These are phyloP conservation scores for Gonioctena quinquepunctata DNA, from an alignment of 1,140 invertebrate genomes.

Conservation along the genomic window DNA sequence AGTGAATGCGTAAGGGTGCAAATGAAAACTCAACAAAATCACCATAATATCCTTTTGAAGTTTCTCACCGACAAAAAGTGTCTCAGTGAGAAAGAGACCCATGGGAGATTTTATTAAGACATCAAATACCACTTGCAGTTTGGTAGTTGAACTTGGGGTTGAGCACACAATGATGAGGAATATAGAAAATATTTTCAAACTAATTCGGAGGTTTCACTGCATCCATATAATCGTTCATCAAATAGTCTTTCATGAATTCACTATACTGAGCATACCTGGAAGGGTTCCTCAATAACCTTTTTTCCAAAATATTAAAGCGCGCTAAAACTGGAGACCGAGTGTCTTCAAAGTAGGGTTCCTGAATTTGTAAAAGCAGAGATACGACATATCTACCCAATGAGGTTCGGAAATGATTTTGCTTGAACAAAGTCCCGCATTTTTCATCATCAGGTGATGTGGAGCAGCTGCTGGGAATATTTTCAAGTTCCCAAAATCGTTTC, in stretches of 20 bases:
- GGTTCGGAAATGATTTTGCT: neutral
- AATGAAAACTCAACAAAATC: conserved; percentile 6
- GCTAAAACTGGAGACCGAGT: neutral
- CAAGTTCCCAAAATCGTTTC: neutral
- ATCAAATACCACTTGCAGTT: conserved; percentile 47
- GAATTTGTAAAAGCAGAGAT: neutral
- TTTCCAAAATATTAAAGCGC: neutral
- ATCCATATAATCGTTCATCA: neutral
- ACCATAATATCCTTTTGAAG: neutral
- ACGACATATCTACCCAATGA: neutral
- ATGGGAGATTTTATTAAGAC: neutral
- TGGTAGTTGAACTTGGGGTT: conserved; percentile 37
- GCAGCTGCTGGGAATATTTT: neutral
- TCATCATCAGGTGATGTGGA: neutral
- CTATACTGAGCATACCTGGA: neutral
- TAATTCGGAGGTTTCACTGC: neutral
- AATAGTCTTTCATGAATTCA: conserved; percentile 3
- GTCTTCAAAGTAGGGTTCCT: neutral
- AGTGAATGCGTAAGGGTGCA: neutral
- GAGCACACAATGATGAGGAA: conserved; percentile 48
- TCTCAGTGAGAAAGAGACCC: conserved; percentile 7
- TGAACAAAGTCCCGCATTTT: neutral
- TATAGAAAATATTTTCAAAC: conserved; percentile 4
- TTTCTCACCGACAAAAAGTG: neutral
- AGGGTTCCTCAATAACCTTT: neutral